Percentiles rank a stretch among this genome's conserved stretches.
Conservation (phyloP, 2,113 vertebrate genomes). For the Hemibagrus wyckioides region DNA sequence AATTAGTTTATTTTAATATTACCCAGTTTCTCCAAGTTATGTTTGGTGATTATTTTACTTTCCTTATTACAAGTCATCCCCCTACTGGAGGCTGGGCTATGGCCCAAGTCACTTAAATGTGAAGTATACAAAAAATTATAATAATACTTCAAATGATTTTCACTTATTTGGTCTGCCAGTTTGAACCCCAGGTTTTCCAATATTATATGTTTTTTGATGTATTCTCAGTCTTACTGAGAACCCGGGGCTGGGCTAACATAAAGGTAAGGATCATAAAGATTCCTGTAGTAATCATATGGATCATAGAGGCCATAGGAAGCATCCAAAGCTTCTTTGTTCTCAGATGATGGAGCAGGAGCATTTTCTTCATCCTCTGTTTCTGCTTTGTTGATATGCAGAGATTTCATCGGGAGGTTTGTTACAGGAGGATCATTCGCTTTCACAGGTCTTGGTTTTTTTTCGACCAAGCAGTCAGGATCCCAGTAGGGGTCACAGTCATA, state of each 20-base stretch:
- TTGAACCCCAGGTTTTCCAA: neutral
- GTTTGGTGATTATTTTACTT: neutral
- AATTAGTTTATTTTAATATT: neutral
- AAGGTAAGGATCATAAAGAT: constrained; percentile 65
- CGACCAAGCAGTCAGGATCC: constrained; percentile 74
- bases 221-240: constrained; percentile 40
- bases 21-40: neutral
- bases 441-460: constrained; percentile 60
- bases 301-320: constrained; percentile 42
- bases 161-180: too few relatives aligned
- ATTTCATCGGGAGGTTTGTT: neutral
- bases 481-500: constrained; percentile 74
- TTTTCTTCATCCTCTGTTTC: constrained; percentile 47
- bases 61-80: neutral
- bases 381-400: neutral
- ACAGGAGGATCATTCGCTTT: neutral
- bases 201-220: neutral
- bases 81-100: too few relatives aligned
- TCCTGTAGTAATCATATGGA: constrained; percentile 66
- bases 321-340: neutral
- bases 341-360: neutral
- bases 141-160: too few relatives aligned
- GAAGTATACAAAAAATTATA: too few relatives aligned
- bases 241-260: constrained; percentile 57
- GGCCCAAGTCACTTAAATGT: neutral